Base-by-base conservation (phyloP, 2,888 invertebrate genomes). In the Orthonevra nobilis region DNA sequence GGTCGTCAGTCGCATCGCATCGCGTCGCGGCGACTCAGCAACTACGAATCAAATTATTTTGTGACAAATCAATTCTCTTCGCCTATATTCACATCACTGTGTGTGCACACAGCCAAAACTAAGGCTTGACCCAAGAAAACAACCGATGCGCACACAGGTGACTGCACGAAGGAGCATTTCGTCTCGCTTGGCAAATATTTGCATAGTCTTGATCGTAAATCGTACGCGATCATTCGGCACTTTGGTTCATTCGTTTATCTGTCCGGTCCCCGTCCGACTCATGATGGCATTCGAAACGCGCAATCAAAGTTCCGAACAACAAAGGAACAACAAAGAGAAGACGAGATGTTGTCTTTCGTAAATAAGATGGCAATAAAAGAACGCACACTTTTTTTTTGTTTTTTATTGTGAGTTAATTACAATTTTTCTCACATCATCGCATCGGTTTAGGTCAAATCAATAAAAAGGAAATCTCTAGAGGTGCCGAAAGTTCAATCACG, bases 21-120 rank as follows among this genome's bases (percentile, higher is more conserved):
- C 15, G 1, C 44, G 20, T 17, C 7, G n/a, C 26, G 15, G 52
- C 56, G 61, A 73, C 34, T 68, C 56, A 48, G 61, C 61, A 68
- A 61, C 73, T 73, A 56, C 66, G 73, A 73, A 73, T 79, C 79
- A 79, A 79, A 79, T 79, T 68, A 79, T 79, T 79, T 79, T 79
- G 79, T 79, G 79, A 79, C 79, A 79, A 79, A 79, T 79, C 77
- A 79, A 79, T 79, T 79, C 64, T 79, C 72, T 79, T 79, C 77
- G 72, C 77, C 77, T 72, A 79, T 79, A 79, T 72, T 66, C 54
- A 73, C 66, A 48, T 79, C 58, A 63, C 32, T 30, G 34, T 70
- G 63, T 52, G 56, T 32, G 50, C 34, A 36, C 58, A 52, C 56
- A 64, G 15, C 7, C 36, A 58, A 44, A 52, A 38, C 7, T 17